A percentile compares a stretch with the other conserved stretches of the same genome.
phyloP scores from a whole-genome alignment of 2,113 vertebrate genomes.

The Prietella phreatophila region DNA sequence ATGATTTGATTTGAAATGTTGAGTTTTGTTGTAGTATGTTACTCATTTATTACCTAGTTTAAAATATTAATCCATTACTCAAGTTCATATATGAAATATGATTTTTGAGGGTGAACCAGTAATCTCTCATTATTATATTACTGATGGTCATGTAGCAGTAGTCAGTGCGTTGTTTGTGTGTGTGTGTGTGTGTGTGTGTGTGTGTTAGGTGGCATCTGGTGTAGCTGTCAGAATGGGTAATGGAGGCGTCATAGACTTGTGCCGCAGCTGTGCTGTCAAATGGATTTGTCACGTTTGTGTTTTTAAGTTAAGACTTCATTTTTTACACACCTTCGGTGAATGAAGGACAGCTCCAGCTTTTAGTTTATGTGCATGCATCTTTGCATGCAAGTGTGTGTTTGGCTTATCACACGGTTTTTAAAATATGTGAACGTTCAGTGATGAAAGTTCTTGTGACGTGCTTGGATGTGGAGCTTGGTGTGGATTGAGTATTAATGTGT shows the following conservation, averaged over 20 bases:
- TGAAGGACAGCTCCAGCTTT: neutral
- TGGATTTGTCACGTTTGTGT: neutral
- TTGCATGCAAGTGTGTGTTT: neutral
- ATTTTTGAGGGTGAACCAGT: neutral
- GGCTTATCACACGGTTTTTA: neutral
- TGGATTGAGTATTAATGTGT: neutral
- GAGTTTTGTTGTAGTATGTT: neutral
- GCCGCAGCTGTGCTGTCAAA: neutral
- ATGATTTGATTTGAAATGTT: neutral
- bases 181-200: neutral
- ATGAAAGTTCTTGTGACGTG: neutral
- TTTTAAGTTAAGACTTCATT: neutral
- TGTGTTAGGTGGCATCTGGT: neutral
- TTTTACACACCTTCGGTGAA: neutral
- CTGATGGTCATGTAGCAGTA: neutral
- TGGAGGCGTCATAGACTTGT: neutral
- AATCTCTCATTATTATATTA: neutral
- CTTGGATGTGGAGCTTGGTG: neutral
- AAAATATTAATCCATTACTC: neutral
- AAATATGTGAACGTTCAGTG: neutral
- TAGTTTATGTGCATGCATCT: neutral
- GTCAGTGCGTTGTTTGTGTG: neutral
- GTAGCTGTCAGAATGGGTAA: neutral
- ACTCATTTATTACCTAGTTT: neutral
- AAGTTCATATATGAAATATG: neutral